Conservation (phyloP, 2,113 vertebrate species). For the Aegithalos caudatus region DNA sequence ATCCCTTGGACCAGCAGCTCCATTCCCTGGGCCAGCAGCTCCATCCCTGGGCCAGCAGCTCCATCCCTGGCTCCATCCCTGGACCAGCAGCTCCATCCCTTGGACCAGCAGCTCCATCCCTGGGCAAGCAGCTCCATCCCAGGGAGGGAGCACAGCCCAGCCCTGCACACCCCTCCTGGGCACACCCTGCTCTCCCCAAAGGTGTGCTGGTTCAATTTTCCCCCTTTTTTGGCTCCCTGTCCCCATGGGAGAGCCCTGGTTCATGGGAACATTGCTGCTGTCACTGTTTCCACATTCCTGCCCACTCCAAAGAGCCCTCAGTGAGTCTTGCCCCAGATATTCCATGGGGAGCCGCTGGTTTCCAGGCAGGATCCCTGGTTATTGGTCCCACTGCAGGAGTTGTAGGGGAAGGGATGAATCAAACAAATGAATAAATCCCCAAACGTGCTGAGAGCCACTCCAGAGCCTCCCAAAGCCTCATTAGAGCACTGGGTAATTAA, state of each 20-base stretch:
- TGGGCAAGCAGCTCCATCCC: background rate
- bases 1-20: background rate
- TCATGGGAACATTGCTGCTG: background rate
- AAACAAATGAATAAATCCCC: too few relatives aligned
- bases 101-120: background rate
- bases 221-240: background rate
- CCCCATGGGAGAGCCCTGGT: background rate
- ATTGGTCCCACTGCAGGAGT: background rate
- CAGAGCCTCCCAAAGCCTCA: background rate
- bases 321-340: background rate
- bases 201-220: background rate
- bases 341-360: background rate
- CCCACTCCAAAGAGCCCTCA: background rate
- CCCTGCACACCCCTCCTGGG: background rate
- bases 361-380: background rate
- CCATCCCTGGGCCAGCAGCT: background rate
- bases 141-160: background rate
- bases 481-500: background rate
- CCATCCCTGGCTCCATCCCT: too few relatives aligned
- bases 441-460: background rate
- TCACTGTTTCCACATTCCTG: conserved; percentile 31
- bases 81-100: too few relatives aligned
- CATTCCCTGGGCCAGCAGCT: background rate
- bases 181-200: background rate
- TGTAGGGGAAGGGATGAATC: background rate